These are phyloP conservation scores for Oryzaephilus surinamensis DNA, from an alignment of 1,140 invertebrate genomes.

Conservation along the genomic window DNA sequence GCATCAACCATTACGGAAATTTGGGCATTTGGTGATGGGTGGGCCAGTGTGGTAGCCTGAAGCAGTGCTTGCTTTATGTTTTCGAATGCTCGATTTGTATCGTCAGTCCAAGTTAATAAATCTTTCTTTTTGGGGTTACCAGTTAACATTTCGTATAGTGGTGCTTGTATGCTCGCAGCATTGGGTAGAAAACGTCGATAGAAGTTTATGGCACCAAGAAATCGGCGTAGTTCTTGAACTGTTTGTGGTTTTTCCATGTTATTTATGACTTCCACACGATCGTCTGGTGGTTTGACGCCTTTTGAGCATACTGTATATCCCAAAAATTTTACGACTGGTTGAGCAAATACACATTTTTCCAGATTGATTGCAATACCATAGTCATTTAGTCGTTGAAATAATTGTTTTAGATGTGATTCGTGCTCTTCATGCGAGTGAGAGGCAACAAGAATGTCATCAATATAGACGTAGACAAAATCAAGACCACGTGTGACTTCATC, in stretches of 20 bases:
- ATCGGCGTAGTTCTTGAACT: conserved; percentile 22
- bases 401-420: conserved; percentile 14
- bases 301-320: conserved; percentile 24
- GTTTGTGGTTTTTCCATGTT: conserved; percentile 16
- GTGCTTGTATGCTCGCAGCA: conserved; percentile 21
- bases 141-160: conserved; percentile 13
- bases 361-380: conserved; percentile 26
- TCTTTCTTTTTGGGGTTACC: conserved; percentile 18
- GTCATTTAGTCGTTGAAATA: conserved; percentile 23
- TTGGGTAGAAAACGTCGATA: conserved; percentile 25
- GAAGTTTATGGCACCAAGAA: conserved; percentile 32
- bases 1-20: conserved; percentile 22
- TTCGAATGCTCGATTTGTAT: conserved; percentile 29
- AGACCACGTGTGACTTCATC: conserved; percentile 14
- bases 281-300: conserved; percentile 23
- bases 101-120: conserved; percentile 19
- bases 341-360: conserved; percentile 25
- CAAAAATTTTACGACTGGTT: conserved; percentile 23
- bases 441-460: conserved; percentile 35
- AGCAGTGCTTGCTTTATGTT: conserved; percentile 22
- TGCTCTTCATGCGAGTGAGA: conserved; percentile 26
- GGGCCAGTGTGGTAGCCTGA: conserved; percentile 23
- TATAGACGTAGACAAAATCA: conserved; percentile 25
- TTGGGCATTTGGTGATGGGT: conserved; percentile 18
- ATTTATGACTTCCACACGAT: conserved; percentile 23